Base-by-base conservation (phyloP, 2,113 vertebrate genomes). In the Jacana jacana region DNA sequence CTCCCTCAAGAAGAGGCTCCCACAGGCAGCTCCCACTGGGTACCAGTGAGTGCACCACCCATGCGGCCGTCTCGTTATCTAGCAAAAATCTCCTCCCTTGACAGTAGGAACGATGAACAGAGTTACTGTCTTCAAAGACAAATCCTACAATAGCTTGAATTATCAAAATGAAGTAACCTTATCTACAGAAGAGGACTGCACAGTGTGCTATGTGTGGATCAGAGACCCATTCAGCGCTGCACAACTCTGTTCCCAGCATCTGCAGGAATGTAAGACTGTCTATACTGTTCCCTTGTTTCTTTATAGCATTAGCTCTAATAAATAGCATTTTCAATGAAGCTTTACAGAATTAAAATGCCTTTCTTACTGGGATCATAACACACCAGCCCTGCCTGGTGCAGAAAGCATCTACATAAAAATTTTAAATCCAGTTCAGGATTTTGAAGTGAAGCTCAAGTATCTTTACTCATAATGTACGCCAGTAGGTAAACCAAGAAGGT, bases 121-220 rank as follows among this genome's bases (percentile, higher is more conserved):
- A 69, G 13, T 1, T 55, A 24, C 4, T 44, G 7, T 12, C 51
- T 44, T 35, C 15, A 63, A 79, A 42, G 46, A 91, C n/a, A 86
- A 79, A 79, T 22, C 39, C 55, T 70, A 6, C 33, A 71, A 35
- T 5, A 63, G 3, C 24, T 66, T 52, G 22, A 42, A 23, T 52
- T 20, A 63, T 9, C 31, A 71, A 86, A 76, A 88, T 8, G 13
- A 17, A n/a, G 11, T 65, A 54, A 37, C 27, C 20, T 4, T 65
- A 30, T 8, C 51, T 46, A 72, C 13, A 85, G 60, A 42, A 10
- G 44, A 57, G 46, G 27, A 39, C 35, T 33, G 25, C 6, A 40
- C 14, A 49, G 14, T 4, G 4, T 37, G 25, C 18, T 64, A 5
- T 0, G 1, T 61, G 17, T 33, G 31, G 30, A 54, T 35, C 7